phyloP scores from a whole-genome alignment of 2,797 vertebrate genomes.

The Pseudochirops corinnae region DNA sequence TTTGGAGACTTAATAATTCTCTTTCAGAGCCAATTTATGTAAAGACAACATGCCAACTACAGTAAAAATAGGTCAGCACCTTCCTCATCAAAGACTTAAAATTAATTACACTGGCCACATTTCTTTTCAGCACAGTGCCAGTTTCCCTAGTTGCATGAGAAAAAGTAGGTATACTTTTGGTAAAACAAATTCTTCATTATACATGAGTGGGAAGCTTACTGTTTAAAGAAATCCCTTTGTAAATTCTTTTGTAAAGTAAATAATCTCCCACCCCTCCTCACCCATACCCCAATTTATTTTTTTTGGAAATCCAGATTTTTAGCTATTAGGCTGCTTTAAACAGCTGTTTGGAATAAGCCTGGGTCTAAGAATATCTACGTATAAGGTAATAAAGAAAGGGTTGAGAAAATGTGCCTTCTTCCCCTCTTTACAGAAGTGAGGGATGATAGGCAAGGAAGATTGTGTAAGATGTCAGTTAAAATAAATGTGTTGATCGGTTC shows the following conservation, averaged over 20 bases:
- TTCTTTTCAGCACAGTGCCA: slow-evolving; percentile 11
- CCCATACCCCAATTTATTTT: not conserved
- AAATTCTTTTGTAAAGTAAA: slow-evolving; percentile 43
- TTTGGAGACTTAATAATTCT: not conserved
- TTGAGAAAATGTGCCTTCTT: not conserved
- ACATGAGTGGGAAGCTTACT: not conserved
- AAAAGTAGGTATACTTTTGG: not conserved
- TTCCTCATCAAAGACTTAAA: not conserved
- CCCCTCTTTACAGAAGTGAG: not conserved
- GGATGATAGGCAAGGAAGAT: not conserved
- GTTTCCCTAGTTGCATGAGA: not conserved
- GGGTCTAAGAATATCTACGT: not conserved
- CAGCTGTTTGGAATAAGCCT: not conserved
- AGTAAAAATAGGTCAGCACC: not conserved
- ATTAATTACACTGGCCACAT: not conserved
- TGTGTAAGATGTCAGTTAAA: not conserved
- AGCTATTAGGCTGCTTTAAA: not conserved
- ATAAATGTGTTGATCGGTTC: not conserved
- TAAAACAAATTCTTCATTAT: slow-evolving; percentile 29
- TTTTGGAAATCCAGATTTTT: not conserved
- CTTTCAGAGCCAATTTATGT: not conserved
- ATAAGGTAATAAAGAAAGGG: not conserved
- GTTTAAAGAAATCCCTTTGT: slow-evolving; percentile 12
- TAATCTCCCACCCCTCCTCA: not conserved
- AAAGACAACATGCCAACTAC: rapidly evolving